Base-by-base conservation (phyloP, 2,888 invertebrate genomes). In the Erpobdella octoculata region DNA sequence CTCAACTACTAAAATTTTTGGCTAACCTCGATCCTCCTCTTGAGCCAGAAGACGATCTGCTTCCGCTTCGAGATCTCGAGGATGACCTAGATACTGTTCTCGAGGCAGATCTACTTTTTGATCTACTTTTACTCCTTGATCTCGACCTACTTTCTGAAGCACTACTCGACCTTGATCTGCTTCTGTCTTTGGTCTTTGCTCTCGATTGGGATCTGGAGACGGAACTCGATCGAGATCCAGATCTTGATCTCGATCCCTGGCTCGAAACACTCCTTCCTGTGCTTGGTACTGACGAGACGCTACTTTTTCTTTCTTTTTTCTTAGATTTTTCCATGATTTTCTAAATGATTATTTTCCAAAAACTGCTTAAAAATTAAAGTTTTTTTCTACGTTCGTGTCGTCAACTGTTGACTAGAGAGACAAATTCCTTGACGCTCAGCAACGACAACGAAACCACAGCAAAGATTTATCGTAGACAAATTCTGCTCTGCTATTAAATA, bases 161-260 rank as follows among this genome's bases (percentile, higher is more conserved):
- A 59, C 46, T 41, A n/a, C 46, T 18, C 4, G 62, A 62, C 35
- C 35, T 35, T 12, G 35, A 62, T 31, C 62, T 62, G 62, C 35
- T 62, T 31, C 62, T 62, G 35, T n/a, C n/a, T 12, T 41, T 15
- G 46, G 31, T 62, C 6, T 25, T 6, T 65, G 69, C 48, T n/a
- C 69, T 69, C 18, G 35, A 33, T 33, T n/a, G 33, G 21, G 58
- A 48, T 35, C 58, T 53, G 18, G 53, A 53, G 15, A 25, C 21
- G 15, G 69, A 69, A 9, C 69, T 48, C 15, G 58, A 31, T 33
- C 58, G 33, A 35, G 69, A 69, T 58, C 69, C 58, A 58, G 48
- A 48, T 69, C 12, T 41, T 4, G 48, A 36, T 69, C 28, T 41
- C n/a, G 69, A 67, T n/a, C 67, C 8, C 4, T 28, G 18, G 41